Percentiles rank a stretch among this genome's conserved stretches.
phyloP scores from a whole-genome alignment of 2,888 invertebrate species.

The Empis stercorea region DNA sequence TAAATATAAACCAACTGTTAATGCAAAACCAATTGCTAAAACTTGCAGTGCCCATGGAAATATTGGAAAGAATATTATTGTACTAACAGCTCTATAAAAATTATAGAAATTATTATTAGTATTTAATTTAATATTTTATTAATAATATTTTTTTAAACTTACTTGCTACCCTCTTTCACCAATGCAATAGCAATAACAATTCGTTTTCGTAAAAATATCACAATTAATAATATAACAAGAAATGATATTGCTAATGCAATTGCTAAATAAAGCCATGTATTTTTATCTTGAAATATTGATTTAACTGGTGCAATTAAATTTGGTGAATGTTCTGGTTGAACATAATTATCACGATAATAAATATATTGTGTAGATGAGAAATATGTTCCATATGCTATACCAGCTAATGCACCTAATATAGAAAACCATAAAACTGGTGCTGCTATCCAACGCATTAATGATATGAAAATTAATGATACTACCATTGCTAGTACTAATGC shows the following conservation, averaged over 20 bases:
- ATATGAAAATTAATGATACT: slow-evolving; percentile 74
- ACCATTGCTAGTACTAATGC: slow-evolving; percentile 55
- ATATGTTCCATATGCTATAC: slow-evolving; percentile 51
- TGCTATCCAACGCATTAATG: slow-evolving; percentile 79
- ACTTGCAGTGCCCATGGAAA: slow-evolving; percentile 79
- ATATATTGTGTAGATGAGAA: slow-evolving; percentile 47
- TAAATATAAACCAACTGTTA: slow-evolving; percentile 56
- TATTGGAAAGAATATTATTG: slow-evolving; percentile 77
- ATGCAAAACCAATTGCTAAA: slow-evolving; percentile 54
- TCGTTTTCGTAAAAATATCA: slow-evolving; percentile 70
- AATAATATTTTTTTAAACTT: slow-evolving; percentile 33
- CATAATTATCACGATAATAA: slow-evolving; percentile 40
- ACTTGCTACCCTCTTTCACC: slow-evolving; percentile 84
- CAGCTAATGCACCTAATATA: slow-evolving; percentile 55
- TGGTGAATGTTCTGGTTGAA: slow-evolving; percentile 28
- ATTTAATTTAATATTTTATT: not conserved
- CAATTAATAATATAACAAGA: slow-evolving; percentile 52
- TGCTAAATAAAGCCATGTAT: slow-evolving; percentile 55
- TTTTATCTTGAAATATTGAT: slow-evolving; percentile 37
- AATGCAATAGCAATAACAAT: slow-evolving; percentile 82
- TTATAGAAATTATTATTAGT: not conserved
- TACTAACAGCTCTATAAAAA: slow-evolving; percentile 64
- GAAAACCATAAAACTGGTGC: slow-evolving; percentile 78
- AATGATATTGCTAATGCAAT: slow-evolving; percentile 53
- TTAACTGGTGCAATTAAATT: slow-evolving; percentile 26